These are phyloP conservation scores for Limosa lapponica DNA, from an alignment of 2,797 vertebrate genomes.

Conservation along the genomic window DNA sequence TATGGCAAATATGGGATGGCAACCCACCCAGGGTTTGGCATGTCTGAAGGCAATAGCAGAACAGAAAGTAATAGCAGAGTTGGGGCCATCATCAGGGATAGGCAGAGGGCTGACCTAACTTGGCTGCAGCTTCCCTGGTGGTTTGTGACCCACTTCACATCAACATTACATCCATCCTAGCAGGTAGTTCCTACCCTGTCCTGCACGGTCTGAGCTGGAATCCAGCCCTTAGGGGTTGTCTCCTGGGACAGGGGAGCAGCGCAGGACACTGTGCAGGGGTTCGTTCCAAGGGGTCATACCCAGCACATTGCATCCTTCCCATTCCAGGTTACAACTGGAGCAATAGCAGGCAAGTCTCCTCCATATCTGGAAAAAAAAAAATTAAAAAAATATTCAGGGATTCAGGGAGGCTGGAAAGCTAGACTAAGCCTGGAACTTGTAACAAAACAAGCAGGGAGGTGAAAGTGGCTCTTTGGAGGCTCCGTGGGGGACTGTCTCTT, in stretches of 20 bases:
- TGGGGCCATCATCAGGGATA: neutral
- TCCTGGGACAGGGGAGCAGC: neutral
- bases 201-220: neutral
- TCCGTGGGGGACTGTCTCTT: neutral
- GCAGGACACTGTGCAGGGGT: neutral
- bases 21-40: neutral
- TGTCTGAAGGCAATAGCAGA: neutral
- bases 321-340: neutral
- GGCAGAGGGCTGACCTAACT: neutral
- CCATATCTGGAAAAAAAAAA: neutral
- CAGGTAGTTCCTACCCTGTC: neutral
- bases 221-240: neutral
- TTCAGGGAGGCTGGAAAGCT: neutral
- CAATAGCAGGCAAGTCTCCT: accelerated
- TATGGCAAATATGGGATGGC: accelerated
- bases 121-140: neutral
- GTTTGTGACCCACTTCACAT: neutral
- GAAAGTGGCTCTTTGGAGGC: neutral
- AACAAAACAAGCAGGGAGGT: neutral
- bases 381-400: neutral
- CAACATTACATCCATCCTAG: too few species aligned
- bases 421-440: neutral
- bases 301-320: neutral
- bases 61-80: neutral
- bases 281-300: neutral